Conservation (phyloP, 1,140 invertebrate genomes). For the Brachionus rotundiformis region DNA sequence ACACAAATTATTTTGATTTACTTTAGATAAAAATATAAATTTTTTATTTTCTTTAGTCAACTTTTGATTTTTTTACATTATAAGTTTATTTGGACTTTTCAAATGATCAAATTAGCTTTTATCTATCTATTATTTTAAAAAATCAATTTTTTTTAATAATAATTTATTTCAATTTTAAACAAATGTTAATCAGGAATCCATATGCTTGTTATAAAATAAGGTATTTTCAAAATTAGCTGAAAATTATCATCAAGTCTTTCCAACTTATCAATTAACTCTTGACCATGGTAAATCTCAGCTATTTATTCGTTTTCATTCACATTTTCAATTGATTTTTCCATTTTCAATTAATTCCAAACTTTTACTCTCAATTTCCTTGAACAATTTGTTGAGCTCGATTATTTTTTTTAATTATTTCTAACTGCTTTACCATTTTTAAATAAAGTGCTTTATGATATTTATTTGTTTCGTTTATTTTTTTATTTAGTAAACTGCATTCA, state of each 20-base stretch:
- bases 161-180: too few species aligned
- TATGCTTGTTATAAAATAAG: slow-evolving; percentile 4
- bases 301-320: neutral
- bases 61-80: too few species aligned
- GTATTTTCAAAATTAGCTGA: neutral
- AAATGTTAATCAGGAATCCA: slow-evolving; percentile 25
- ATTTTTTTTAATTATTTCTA: slow-evolving; percentile 7
- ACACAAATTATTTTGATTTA: too few species aligned
- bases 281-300: neutral
- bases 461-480: neutral
- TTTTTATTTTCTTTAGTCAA: too few species aligned
- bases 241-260: neutral
- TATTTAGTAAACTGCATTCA: neutral
- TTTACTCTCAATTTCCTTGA: neutral
- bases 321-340: neutral
- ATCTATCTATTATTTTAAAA: too few species aligned
- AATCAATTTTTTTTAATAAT: too few species aligned
- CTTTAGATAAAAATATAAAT: too few species aligned
- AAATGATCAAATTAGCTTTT: too few species aligned
- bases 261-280: neutral
- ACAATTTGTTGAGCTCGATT: neutral
- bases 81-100: too few species aligned
- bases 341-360: neutral
- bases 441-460: neutral
- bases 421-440: neutral